Percentiles rank a stretch among this genome's conserved stretches.
phyloP scores from a whole-genome alignment of 2,113 vertebrate genomes.

The Dipodomys stephensi region DNA sequence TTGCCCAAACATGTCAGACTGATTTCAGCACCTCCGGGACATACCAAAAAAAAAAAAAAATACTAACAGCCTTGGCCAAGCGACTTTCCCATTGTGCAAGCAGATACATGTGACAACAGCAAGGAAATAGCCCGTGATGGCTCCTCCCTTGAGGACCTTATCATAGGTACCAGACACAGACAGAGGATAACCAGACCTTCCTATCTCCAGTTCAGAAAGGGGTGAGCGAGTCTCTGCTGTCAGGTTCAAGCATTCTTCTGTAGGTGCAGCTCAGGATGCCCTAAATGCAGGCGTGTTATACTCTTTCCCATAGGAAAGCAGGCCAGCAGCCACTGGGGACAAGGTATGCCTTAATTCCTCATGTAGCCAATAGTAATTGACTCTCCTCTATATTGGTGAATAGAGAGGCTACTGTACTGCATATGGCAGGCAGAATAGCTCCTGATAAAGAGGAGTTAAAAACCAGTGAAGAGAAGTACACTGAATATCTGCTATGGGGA shows the following conservation, averaged over 20 bases:
- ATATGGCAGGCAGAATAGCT: not conserved
- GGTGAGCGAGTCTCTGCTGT: not conserved
- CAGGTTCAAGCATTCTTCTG: not conserved
- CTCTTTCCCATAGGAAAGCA: not conserved
- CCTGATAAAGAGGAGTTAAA: not conserved
- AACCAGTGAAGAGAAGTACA: not conserved
- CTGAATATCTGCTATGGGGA: not conserved
- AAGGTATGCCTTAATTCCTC: not conserved
- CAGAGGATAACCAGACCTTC: not conserved
- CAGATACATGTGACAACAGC: not conserved
- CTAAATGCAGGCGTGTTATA: not conserved
- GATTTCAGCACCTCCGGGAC: not conserved
- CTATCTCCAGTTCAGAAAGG: not conserved
- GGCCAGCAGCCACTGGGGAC: not conserved
- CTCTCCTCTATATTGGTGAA: not conserved
- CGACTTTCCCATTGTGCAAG: not conserved
- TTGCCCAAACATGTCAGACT: not conserved
- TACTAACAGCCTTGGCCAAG: not conserved
- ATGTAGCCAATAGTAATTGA: not conserved
- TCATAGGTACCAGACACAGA: not conserved
- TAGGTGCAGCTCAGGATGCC: not conserved
- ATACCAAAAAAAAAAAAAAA: not conserved
- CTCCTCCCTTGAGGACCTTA: not conserved
- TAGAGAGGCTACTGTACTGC: not conserved
- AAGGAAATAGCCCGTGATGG: not conserved